Percentiles rank a stretch among this genome's conserved stretches.
Conservation (phyloP, 2,113 vertebrate genomes). For the Pluvialis apricaria region DNA sequence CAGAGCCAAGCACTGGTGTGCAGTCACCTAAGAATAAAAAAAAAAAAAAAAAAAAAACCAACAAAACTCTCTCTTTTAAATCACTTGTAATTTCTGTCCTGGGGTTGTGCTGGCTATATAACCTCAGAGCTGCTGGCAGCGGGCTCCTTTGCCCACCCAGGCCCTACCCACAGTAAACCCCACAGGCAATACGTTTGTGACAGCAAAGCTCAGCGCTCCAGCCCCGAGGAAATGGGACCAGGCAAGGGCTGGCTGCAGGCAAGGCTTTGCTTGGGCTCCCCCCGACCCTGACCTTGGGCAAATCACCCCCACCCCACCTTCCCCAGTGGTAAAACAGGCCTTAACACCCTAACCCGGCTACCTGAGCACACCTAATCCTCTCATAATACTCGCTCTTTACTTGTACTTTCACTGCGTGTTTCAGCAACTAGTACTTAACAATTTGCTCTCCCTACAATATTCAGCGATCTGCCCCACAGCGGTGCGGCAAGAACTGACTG, state of each 20-base stretch:
- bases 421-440: background rate
- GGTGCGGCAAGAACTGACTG: accelerated
- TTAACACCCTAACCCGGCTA: background rate
- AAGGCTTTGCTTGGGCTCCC: background rate
- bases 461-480: no score
- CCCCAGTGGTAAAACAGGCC: background rate
- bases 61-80: background rate
- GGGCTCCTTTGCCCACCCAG: background rate
- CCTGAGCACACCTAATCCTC: background rate
- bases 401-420: background rate
- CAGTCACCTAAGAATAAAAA: background rate
- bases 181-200: background rate
- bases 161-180: background rate
- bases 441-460: background rate
- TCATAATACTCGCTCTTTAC: accelerated
- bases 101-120: background rate
- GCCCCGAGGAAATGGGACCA: background rate
- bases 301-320: background rate
- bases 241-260: background rate
- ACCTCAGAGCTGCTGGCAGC: background rate
- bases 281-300: background rate
- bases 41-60: no score
- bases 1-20: background rate
- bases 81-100: background rate
- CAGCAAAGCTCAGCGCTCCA: background rate